Evolutionary conservation across 2,113 vertebrate genomes (phyloP), one percentile per base, ranked within the genome.

Genomic region (Cacatua alba): DNA sequence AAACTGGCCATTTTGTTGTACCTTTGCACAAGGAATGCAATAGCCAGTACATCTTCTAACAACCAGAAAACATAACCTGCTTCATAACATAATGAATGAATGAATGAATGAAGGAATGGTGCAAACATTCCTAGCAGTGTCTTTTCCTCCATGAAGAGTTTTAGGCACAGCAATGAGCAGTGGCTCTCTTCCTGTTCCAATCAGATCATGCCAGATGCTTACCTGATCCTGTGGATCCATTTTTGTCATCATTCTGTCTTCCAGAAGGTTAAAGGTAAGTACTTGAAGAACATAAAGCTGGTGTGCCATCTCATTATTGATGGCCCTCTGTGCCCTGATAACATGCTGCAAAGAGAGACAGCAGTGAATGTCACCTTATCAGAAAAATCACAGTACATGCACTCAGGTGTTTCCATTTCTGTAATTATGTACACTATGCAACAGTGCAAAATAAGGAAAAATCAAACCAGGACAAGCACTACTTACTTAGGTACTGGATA

Each of bases 211-310:
- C 4, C 5, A 64, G 75, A 25, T 21, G 6, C 94, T 96, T 84
- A 99, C 99, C 98, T 99, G 99, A 96, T 99, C 99, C 97, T 99
- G 99, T 46, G 99, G 99, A 95, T 99, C 99, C 99, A 99, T 99
- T 98, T 99, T 99, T 89, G 99, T 99, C 99, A 99, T 99, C 99
- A 99, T 99, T 88, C 99, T 98, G 96, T 99, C 99, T 97, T 99
- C 99, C 94, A 99, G 96, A 84, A 99, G 98, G 95, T 99, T 99
- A 84, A 99, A 99, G 72, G 98, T 99, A 64, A 99, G 98, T n/a
- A 99, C 99, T 98, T 99, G 99, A 24, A 99, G 98, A 75, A 99
- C 99, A 17, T 99, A 99, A 21, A 99, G 98, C 97, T 99, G 99
- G 84, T 99, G 99, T 9, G 99, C 99, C 99, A 99, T 99, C 96